phyloP scores from a whole-genome alignment of 2,797 vertebrate species.

The Protonibea diacanthus region DNA sequence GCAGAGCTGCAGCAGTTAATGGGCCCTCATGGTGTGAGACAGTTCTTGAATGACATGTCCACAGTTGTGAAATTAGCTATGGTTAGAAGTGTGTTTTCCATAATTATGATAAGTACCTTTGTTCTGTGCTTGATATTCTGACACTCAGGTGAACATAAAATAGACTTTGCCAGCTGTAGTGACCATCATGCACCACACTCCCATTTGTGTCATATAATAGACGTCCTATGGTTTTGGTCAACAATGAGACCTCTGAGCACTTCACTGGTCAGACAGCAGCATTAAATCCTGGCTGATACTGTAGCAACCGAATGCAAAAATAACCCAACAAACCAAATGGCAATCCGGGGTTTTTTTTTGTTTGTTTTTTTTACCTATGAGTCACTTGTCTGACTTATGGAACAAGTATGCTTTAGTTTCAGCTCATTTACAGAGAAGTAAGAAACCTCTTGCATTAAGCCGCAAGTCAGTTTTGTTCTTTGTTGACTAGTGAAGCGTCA shows the following conservation, averaged over 20 bases:
- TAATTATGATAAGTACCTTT: constrained; percentile 22
- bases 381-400: background rate
- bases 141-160: constrained; percentile 14
- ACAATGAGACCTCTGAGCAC: background rate
- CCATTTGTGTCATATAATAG: background rate
- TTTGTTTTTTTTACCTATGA: background rate
- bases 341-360: background rate
- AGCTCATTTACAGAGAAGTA: background rate
- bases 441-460: background rate
- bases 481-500: background rate
- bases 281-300: background rate
- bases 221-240: background rate
- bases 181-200: background rate
- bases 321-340: background rate
- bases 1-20: constrained; percentile 26
- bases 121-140: constrained; percentile 2
- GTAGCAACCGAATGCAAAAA: background rate
- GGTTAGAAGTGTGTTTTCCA: constrained; percentile 24
- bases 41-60: constrained; percentile 26
- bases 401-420: background rate
- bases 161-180: background rate
- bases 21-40: constrained; percentile 25
- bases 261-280: constrained; percentile 3
- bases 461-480: background rate
- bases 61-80: constrained; percentile 26